Evolutionary conservation across 2,797 vertebrate species (phyloP).

Genomic region (Mionectes olivaceus): DNA sequence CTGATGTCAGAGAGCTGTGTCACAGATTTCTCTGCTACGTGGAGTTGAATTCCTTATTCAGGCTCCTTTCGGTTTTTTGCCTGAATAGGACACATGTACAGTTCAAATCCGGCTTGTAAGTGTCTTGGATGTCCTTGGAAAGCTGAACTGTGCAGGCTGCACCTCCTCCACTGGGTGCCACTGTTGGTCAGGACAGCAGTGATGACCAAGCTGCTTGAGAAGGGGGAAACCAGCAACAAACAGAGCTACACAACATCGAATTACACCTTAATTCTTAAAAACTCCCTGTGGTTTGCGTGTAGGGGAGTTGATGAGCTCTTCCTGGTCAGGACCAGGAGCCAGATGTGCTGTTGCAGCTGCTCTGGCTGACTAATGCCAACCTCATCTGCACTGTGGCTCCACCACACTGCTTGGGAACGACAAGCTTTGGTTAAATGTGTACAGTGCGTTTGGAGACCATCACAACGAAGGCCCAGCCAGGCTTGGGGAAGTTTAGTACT

Average conservation of each 20-base stretch:
- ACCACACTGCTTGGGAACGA: neutral
- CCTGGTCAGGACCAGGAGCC: neutral
- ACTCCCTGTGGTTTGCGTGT: neutral
- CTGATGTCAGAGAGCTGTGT: neutral
- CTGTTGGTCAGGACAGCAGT: conserved; percentile 23
- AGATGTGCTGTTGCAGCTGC: neutral
- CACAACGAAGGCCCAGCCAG: neutral
- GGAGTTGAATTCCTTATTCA: neutral
- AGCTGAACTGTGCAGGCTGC: neutral
- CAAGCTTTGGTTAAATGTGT: neutral
- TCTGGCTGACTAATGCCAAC: neutral
- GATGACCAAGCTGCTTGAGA: too few relatives aligned
- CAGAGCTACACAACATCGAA: neutral
- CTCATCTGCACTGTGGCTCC: neutral
- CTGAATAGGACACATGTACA: neutral
- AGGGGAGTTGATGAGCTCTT: neutral
- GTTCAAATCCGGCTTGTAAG: neutral
- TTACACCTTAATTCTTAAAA: neutral
- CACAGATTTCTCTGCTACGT: neutral
- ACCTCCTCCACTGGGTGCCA: conserved; percentile 46
- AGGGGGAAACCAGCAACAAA: neutral
- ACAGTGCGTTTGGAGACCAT: neutral
- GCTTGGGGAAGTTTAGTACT: neutral
- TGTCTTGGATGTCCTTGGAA: neutral
- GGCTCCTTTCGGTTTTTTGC: neutral